Conservation (phyloP, 2,888 invertebrate genomes). For the Lissocephala sabroskyi region DNA sequence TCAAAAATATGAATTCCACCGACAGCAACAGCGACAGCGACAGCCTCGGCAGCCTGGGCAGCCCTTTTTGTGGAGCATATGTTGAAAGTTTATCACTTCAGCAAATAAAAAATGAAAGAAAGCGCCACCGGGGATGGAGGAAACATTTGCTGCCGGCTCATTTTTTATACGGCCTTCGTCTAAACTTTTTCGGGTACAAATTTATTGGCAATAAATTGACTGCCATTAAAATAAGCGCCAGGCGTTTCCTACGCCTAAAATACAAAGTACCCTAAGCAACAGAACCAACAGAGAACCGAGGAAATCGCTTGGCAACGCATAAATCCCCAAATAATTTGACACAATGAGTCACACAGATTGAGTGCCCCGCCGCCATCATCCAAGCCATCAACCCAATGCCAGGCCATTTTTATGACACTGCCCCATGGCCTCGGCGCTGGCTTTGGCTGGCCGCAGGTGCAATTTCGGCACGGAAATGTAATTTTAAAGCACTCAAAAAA, state of each 20-base stretch:
- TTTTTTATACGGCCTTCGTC: conserved; percentile 44
- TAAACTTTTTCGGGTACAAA: conserved; percentile 66
- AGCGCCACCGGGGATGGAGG: conserved; percentile 17
- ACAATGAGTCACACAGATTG: conserved; percentile 65
- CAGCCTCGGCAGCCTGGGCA: conserved; percentile 1
- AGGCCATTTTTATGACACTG: conserved; percentile 15
- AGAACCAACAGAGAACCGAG: conserved; percentile 18
- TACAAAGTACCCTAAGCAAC: no score
- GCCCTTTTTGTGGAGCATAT: conserved; percentile 31
- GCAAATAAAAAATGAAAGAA: conserved; percentile 39
- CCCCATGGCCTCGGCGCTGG: conserved; percentile 4
- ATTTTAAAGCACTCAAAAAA: conserved; percentile 54
- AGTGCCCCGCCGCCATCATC: conserved; percentile 25
- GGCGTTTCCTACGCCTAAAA: neutral
- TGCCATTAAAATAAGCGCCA: conserved; percentile 58
- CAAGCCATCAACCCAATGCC: neutral
- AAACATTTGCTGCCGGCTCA: conserved; percentile 30
- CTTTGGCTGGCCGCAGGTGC: conserved; percentile 47
- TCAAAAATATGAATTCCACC: conserved; percentile 17
- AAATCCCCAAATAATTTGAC: conserved; percentile 65
- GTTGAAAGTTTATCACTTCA: conserved; percentile 59
- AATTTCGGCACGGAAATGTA: conserved; percentile 57
- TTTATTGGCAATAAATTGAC: conserved; percentile 63
- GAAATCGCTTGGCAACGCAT: conserved; percentile 59
- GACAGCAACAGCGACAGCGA: conserved; percentile 14